These are phyloP conservation scores for Tuberolachnus salignus DNA, from an alignment of 2,888 invertebrate species.

Conservation along the genomic window DNA sequence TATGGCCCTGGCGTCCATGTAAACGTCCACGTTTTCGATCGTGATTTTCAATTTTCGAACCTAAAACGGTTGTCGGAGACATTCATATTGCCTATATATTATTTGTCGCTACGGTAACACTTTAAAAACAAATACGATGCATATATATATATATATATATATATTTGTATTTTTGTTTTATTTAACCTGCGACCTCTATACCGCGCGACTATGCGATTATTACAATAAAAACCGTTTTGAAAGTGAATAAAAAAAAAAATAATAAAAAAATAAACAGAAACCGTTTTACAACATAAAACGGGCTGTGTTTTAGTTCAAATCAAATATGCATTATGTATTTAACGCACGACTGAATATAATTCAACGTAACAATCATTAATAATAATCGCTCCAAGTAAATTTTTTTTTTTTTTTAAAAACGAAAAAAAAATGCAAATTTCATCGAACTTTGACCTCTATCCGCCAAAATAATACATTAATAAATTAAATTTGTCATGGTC, in stretches of 20 bases:
- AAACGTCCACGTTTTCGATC: constrained; percentile 8
- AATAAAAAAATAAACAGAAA: too few relatives aligned
- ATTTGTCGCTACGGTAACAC: background rate
- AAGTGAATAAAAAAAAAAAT: background rate
- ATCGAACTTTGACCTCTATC: constrained; percentile 10
- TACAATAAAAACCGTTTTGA: constrained; percentile 8
- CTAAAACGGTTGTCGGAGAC: constrained; percentile 34
- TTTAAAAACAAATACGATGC: background rate
- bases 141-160: too few relatives aligned
- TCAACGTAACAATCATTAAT: background rate
- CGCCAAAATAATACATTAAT: background rate
- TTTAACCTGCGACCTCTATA: background rate
- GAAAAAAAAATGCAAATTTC: constrained; percentile 17
- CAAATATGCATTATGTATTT: background rate
- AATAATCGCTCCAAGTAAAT: background rate
- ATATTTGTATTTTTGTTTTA: too few relatives aligned
- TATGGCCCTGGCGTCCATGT: constrained; percentile 29
- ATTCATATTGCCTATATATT: background rate
- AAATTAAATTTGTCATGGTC: constrained; percentile 21
- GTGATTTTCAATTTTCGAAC: constrained; percentile 40
- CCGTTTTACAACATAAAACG: too few relatives aligned
- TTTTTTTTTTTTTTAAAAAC: background rate
- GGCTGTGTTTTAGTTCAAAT: background rate
- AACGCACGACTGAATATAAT: constrained; percentile 1
- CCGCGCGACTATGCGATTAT: background rate